These are phyloP conservation scores for Diploptera punctata DNA, from an alignment of 2,888 invertebrate species.

Conservation along the genomic window DNA sequence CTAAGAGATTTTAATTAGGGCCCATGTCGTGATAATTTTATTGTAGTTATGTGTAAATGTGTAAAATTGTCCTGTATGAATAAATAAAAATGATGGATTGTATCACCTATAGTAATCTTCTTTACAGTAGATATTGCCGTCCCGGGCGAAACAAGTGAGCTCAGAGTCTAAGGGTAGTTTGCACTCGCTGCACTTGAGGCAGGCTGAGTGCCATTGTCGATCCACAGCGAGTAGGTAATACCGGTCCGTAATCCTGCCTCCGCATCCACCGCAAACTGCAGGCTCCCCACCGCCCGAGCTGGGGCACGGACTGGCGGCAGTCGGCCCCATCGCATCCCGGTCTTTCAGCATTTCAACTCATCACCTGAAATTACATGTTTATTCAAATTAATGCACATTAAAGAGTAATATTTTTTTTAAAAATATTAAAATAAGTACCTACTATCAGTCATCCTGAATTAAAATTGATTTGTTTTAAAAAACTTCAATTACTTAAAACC, in stretches of 20 bases:
- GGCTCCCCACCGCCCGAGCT: constrained; percentile 57
- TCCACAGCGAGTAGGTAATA: constrained; percentile 85
- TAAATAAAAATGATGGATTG: no score
- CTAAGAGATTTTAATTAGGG: no score
- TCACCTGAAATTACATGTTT: no score
- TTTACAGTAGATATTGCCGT: constrained; percentile 92
- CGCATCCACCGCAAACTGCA: constrained; percentile 64
- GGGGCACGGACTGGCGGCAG: constrained; percentile 42
- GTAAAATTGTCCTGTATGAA: no score
- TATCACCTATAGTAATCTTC: constrained; percentile 90
- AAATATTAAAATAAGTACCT: no score
- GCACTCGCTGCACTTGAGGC: constrained; percentile 86
- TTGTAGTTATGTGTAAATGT: no score
- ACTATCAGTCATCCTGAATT: no score
- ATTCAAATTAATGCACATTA: no score
- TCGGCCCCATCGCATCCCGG: constrained; percentile 49
- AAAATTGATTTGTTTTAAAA: no score
- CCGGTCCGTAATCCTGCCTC: constrained; percentile 65
- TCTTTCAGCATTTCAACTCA: constrained; percentile 41
- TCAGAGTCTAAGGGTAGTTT: constrained; percentile 84
- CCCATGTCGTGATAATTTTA: no score
- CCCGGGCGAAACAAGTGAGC: constrained; percentile 86
- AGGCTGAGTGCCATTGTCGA: constrained; percentile 87
- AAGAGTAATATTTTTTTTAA: no score
- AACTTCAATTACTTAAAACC: no score